phyloP scores from a whole-genome alignment of 2,113 vertebrate genomes.

The Cyrtonyx montezumae region DNA sequence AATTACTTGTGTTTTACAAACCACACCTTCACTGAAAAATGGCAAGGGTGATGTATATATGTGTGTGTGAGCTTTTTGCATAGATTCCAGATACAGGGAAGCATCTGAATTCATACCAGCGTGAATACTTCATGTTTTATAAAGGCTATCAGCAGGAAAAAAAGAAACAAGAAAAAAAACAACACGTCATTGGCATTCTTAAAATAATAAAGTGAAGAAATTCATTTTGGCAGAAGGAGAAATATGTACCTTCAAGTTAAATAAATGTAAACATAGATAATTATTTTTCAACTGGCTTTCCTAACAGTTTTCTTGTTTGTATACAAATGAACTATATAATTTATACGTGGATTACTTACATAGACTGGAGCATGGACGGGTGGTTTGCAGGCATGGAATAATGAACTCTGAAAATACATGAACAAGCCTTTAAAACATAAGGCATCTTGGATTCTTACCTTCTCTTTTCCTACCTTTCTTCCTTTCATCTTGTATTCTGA shows the following conservation, averaged over 20 bases:
- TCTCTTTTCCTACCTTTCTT: neutral
- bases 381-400: neutral
- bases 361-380: neutral
- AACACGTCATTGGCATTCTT: neutral
- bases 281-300: neutral
- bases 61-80: fast-evolving
- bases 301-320: neutral
- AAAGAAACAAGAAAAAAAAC: neutral
- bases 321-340: fast-evolving
- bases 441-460: neutral
- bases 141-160: neutral
- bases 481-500: neutral
- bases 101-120: fast-evolving
- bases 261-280: neutral
- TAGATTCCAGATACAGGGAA: neutral
- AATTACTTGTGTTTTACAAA: neutral
- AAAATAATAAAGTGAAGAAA: neutral
- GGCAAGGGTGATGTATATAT: no score
- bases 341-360: neutral
- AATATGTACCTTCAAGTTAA: neutral
- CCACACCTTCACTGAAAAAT: fast-evolving
- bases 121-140: neutral
- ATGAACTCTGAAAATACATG: neutral
- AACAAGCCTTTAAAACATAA: neutral
- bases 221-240: neutral